Evolutionary conservation across 2,888 invertebrate genomes (phyloP).

Genomic region (Carcina quercana): DNA sequence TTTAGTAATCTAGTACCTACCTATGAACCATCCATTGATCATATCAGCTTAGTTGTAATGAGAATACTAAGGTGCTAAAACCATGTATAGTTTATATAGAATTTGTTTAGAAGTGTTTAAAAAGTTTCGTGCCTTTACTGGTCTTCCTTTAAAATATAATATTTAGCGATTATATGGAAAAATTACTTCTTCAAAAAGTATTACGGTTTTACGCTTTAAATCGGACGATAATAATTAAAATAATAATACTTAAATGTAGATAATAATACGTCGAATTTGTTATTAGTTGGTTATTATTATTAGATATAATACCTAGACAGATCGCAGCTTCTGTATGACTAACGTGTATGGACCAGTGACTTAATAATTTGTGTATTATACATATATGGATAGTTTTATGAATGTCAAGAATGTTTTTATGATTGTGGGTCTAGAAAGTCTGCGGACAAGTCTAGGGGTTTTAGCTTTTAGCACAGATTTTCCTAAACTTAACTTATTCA

Average conservation of each 20-base stretch:
- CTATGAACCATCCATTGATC: constrained; percentile 1
- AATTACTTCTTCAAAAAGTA: constrained; percentile 48
- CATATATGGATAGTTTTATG: constrained; percentile 16
- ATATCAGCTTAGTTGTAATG: constrained; percentile 1
- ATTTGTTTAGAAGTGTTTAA: too few species aligned
- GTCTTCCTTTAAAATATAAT: constrained; percentile 53
- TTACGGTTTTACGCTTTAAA: constrained; percentile 70
- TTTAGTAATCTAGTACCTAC: background rate
- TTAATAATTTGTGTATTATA: constrained; percentile 24
- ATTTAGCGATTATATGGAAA: constrained; percentile 21
- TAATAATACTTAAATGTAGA: constrained; percentile 23
- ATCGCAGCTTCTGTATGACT: constrained; percentile 35
- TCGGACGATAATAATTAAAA: constrained; percentile 28
- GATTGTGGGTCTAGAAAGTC: background rate
- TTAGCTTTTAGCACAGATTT: too few species aligned
- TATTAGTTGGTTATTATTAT: constrained; percentile 29
- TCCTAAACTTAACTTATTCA: too few species aligned
- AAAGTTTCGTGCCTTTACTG: constrained; percentile 40
- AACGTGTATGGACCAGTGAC: constrained; percentile 35
- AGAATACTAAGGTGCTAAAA: constrained; percentile 46
- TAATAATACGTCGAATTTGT: constrained; percentile 31
- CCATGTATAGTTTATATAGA: constrained; percentile 22
- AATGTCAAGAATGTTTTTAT: constrained; percentile 7
- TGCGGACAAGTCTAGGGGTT: too few species aligned
- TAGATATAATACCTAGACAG: constrained; percentile 11